Evolutionary conservation across 2,888 invertebrate species (phyloP), one percentile per base, ranked within the genome.

Genomic region (Conistra vaccinii): DNA sequence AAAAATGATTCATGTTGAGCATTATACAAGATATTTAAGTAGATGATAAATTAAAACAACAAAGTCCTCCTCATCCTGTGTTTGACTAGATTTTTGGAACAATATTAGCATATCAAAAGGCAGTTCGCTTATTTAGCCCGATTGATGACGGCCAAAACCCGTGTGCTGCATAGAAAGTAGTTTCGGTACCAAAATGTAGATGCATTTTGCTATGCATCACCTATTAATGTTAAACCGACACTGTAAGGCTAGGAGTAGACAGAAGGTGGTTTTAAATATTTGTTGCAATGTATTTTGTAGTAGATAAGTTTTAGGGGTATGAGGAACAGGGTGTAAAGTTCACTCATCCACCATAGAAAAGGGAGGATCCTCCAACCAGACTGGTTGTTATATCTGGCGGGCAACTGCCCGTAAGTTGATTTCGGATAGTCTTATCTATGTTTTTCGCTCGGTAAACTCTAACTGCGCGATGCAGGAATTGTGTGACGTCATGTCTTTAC

Each of bases 151-250:
- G 9, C 61, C 39, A 29, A 71, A 58, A 42, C 20, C 57, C 76
- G 80, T 81, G 78, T 68, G 68, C n/a, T 74, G 82, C 76, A 86
- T 86, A 74, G 75, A 76, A 65, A 80, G 69, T 63, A 61, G 73
- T n/a, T 61, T 73, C 58, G n/a, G 17, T 29, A 63, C 74, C 45
- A 78, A 86, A 85, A 78, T 73, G 71, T 67, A 20, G 35, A 61
- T 86, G 78, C 73, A 80, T 79, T 71, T 23, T 73, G 48, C 55
- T 69, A 77, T 85, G 87, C 80, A 83, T 79, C 63, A 70, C 48
- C 76, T 70, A 79, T 87, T 76, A 77, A 80, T 81, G 55, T 76
- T 82, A 60, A 74, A 55, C 39, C 9, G 53, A 32, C 17, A 35
- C 14, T 48, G 26, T 73, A 32, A 69, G 48, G 63, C n/a, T 58